Conservation (phyloP, 2,888 invertebrate genomes). For the Camponotus fellah region DNA sequence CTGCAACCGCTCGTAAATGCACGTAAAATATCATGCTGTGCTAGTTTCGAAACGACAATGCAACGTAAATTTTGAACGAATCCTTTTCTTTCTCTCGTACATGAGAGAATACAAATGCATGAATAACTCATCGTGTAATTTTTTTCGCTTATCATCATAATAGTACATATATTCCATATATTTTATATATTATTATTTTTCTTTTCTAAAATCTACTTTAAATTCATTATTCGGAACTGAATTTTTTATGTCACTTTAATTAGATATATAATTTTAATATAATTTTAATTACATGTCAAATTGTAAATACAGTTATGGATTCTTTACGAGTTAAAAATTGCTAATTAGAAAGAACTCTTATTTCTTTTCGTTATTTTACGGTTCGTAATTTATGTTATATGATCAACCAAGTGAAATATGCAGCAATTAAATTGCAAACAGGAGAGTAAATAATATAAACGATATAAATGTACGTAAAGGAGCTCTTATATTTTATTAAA, state of each 20-base stretch:
- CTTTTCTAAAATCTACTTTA: background rate
- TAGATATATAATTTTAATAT: background rate
- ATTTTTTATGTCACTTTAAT: background rate
- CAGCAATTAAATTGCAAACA: slow-evolving; percentile 14
- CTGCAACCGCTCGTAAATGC: slow-evolving; percentile 61
- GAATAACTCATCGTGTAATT: background rate
- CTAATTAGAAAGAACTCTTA: background rate
- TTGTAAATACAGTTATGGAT: background rate
- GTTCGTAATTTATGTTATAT: background rate
- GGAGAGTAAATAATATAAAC: background rate
- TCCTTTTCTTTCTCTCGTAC: background rate
- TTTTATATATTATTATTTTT: background rate
- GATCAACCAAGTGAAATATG: background rate
- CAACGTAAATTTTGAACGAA: slow-evolving; percentile 40
- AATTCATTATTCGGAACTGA: background rate
- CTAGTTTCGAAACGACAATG: slow-evolving; percentile 51
- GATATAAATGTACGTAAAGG: slow-evolving; percentile 21
- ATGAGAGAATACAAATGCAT: background rate
- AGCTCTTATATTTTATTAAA: slow-evolving; percentile 22
- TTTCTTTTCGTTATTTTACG: slow-evolving; percentile 8
- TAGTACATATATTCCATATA: background rate
- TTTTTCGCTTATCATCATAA: background rate
- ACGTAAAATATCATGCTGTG: slow-evolving; percentile 57
- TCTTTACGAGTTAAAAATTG: background rate
- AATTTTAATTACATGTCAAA: background rate